These are phyloP conservation scores for Ditula angustiorana DNA, from an alignment of 2,888 invertebrate genomes.

Conservation along the genomic window DNA sequence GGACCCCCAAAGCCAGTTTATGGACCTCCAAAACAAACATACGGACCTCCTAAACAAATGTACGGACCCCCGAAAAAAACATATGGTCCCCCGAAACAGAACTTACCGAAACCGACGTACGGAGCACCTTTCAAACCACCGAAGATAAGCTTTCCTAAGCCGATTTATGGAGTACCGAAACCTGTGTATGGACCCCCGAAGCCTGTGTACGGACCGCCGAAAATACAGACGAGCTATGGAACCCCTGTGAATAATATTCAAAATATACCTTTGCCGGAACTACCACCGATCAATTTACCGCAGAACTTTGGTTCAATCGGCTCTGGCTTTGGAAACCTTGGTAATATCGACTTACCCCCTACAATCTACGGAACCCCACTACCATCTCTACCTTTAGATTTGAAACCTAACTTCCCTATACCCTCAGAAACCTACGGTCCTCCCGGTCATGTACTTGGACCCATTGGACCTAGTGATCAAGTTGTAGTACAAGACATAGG, in stretches of 20 bases:
- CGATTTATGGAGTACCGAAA: conserved; percentile 60
- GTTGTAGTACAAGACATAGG: conserved; percentile 68
- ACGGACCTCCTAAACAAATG: conserved; percentile 72
- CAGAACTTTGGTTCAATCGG: conserved; percentile 39
- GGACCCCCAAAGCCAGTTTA: conserved; percentile 72
- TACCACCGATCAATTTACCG: conserved; percentile 48
- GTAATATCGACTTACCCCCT: conserved; percentile 66
- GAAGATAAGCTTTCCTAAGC: conserved; percentile 62
- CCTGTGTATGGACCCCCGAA: conserved; percentile 78
- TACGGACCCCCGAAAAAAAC: conserved; percentile 68
- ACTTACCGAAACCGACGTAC: conserved; percentile 64
- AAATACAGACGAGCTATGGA: conserved; percentile 56
- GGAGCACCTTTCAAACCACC: conserved; percentile 69
- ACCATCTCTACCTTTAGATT: conserved; percentile 59
- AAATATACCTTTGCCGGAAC: conserved; percentile 52
- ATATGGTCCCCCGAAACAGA: conserved; percentile 67
- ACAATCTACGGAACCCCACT: conserved; percentile 76
- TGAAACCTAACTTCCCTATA: conserved; percentile 78
- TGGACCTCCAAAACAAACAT: conserved; percentile 75
- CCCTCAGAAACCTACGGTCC: conserved; percentile 79
- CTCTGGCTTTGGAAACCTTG: conserved; percentile 37
- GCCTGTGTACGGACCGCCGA: conserved; percentile 69
- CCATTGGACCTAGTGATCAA: conserved; percentile 71
- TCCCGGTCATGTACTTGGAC: conserved; percentile 72
- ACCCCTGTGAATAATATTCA: conserved; percentile 54